Base-by-base conservation (phyloP, 2,113 vertebrate genomes). In the Myxocyprinus asiaticus region DNA sequence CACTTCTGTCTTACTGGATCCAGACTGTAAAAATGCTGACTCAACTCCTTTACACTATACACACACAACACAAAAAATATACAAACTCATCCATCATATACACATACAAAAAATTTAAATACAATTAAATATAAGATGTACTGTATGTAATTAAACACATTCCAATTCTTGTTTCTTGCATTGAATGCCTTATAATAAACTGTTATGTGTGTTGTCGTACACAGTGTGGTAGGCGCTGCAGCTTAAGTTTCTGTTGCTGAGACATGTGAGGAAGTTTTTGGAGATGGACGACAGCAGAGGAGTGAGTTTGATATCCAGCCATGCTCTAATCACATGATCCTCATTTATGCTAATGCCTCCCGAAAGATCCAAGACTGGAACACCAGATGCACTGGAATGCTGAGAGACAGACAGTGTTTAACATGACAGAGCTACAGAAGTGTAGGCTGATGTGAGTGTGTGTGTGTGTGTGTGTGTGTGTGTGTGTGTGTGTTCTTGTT, bases 211-310 rank as follows among this genome's bases (percentile, higher is more conserved):
- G 56, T 69, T n/a, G 9, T n/a, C 80, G 0, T 89, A 93, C 92
- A 93, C 78, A 6, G 85, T 89, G 77, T 92, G 92, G 82, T 93
- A 93, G 77, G 89, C 87, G 70, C 85, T 79, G 82, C 92, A 93
- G 87, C 88, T 94, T 88, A 94, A 91, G 81, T 88, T 91, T 72
- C 86, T 91, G 84, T 87, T 89, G 84, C 91, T 90, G 68, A 93
- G 89, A 77, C 93, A 94, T 48, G 89, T 81, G 53, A 94, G 88
- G 80, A 92, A 91, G 6, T 88, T 67, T 50, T 83, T 88, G 83
- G 84, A 90, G 77, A 93, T 58, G 9, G 91, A 88, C 53, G 84
- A 84, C 33, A 93, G 86, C 62, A 93, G 83, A 0, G 92, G 93
- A 50, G 78, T 89, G 3, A 94, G 85, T 58, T 86, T 90, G 55